Evolutionary conservation across 2,113 vertebrate species (phyloP).

Genomic region (Hyla sarda): DNA sequence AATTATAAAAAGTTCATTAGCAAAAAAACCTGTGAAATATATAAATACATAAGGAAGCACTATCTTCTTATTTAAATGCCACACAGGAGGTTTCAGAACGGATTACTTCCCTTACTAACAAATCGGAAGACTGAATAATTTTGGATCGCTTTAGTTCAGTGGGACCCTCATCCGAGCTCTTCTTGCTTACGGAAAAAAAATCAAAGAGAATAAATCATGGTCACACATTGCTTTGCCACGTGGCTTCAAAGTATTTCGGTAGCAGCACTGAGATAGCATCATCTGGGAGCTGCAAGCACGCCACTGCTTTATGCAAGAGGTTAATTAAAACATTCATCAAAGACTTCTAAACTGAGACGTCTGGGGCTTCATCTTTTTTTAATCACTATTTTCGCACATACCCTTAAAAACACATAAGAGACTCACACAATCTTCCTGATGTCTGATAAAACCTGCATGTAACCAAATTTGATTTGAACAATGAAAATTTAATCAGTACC

Average conservation of each 20-base stretch:
- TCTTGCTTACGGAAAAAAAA: constrained; percentile 1
- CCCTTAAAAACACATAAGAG: constrained; percentile 39
- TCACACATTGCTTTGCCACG: background rate
- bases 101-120: background rate
- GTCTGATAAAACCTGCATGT: background rate
- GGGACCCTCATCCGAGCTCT: constrained; percentile 4
- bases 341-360: constrained; percentile 64
- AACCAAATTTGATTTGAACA: background rate
- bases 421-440: constrained; percentile 5
- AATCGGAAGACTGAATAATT: background rate
- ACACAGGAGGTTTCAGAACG: background rate
- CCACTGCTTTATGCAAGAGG: constrained; percentile 63
- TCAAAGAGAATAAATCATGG: constrained; percentile 56
- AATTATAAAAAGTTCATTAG: background rate
- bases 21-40: background rate
- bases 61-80: background rate
- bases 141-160: constrained; percentile 21
- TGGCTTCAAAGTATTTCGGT: background rate
- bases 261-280: constrained; percentile 40
- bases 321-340: constrained; percentile 75
- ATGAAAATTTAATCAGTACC: constrained; percentile 14
- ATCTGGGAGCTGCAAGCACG: constrained; percentile 62
- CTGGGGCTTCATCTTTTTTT: constrained; percentile 66
- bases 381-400: constrained; percentile 63
- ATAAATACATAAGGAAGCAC: background rate